Evolutionary conservation across 1,140 invertebrate genomes (phyloP).

Genomic region (Lepidurus packardi): DNA sequence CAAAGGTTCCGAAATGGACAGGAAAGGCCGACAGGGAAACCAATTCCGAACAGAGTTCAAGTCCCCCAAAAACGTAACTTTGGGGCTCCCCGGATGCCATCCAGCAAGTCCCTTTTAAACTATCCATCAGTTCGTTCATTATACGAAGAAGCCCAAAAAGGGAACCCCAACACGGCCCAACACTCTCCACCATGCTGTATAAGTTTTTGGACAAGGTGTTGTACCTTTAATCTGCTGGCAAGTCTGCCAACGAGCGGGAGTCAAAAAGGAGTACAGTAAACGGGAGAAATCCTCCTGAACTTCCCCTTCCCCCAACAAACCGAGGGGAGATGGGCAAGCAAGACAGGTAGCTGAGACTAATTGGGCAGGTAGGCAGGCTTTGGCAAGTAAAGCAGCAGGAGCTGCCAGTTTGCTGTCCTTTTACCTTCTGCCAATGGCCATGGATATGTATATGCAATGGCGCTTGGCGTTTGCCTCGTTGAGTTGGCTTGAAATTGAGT

Average conservation of each 20-base stretch:
- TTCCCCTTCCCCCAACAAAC: not conserved
- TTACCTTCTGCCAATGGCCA: conserved; percentile 9
- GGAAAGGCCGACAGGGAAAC: too few relatives aligned
- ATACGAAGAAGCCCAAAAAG: not conserved
- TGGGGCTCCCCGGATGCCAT: not conserved
- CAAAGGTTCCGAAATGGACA: not conserved
- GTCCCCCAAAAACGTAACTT: too few relatives aligned
- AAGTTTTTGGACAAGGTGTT: not conserved
- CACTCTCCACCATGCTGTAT: too few relatives aligned
- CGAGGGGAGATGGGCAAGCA: not conserved
- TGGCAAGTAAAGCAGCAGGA: not conserved
- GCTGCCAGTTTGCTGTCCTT: conserved; percentile 17
- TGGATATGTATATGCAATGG: not conserved
- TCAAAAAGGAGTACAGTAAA: not conserved
- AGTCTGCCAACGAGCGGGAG: not conserved
- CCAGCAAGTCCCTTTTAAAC: not conserved
- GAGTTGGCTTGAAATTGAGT: not conserved
- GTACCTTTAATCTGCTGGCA: conserved; percentile 1
- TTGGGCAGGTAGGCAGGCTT: conserved; percentile 17
- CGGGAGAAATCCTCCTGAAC: not conserved
- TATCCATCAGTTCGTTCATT: not conserved
- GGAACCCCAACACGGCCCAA: too few relatives aligned
- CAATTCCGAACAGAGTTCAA: too few relatives aligned
- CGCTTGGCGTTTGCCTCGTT: not conserved
- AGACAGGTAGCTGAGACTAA: conserved; percentile 11